These are phyloP conservation scores for Phalangium opilio DNA, from an alignment of 2,888 invertebrate species.

Conservation along the genomic window DNA sequence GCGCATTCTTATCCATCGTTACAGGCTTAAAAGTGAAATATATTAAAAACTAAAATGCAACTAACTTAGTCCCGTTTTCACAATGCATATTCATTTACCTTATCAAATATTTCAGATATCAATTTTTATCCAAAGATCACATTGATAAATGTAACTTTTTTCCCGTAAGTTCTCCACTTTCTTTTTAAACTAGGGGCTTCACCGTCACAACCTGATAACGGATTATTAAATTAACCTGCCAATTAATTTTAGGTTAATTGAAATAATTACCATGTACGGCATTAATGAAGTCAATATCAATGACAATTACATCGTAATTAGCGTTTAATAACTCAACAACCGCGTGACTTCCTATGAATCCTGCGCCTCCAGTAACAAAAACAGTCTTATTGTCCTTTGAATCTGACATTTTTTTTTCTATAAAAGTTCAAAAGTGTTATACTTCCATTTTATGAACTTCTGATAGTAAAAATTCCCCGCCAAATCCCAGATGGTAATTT, in stretches of 20 bases:
- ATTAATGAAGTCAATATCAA: conserved; percentile 88
- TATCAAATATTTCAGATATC: conserved; percentile 61
- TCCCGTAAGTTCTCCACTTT: conserved; percentile 72
- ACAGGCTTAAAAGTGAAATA: too few species aligned
- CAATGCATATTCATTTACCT: too few species aligned
- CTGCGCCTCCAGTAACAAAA: conserved; percentile 88
- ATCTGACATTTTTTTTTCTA: too few species aligned
- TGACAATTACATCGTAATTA: conserved; percentile 40
- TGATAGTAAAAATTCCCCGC: too few species aligned
- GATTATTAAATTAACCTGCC: too few species aligned
- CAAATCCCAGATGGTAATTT: too few species aligned
- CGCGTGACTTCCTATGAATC: conserved; percentile 90
- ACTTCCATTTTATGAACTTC: too few species aligned
- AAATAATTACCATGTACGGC: conserved; percentile 41
- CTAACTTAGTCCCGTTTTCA: too few species aligned
- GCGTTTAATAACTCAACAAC: conserved; percentile 47
- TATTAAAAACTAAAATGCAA: too few species aligned
- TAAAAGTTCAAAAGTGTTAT: too few species aligned
- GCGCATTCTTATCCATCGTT: too few species aligned
- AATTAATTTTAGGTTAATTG: too few species aligned
- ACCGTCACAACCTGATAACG: conserved; percentile 40
- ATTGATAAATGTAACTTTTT: conserved; percentile 57
- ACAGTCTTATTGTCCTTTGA: conserved; percentile 33
- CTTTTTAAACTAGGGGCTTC: conserved; percentile 57
- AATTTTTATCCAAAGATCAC: conserved; percentile 64